Evolutionary conservation across 2,888 invertebrate genomes (phyloP).

Genomic region (Notodonta ziczac): DNA sequence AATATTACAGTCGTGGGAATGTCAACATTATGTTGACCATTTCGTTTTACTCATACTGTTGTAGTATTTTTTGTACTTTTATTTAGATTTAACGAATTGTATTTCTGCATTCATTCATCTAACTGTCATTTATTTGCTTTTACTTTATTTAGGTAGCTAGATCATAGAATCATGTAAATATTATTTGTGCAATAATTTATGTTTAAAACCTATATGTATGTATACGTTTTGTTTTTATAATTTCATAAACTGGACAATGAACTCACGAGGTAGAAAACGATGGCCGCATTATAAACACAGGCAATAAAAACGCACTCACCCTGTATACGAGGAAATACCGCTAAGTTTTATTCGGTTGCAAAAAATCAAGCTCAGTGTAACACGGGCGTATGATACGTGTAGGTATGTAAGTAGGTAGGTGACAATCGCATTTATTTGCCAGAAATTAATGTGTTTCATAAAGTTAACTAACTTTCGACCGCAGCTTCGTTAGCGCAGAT

Average conservation of each 20-base stretch:
- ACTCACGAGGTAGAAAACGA: background rate
- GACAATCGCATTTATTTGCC: background rate
- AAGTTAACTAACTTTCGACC: too few relatives aligned
- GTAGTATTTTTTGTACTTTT: background rate
- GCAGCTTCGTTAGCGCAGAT: too few relatives aligned
- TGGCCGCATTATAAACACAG: background rate
- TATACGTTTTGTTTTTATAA: too few relatives aligned
- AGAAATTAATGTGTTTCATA: too few relatives aligned
- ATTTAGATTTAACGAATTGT: background rate
- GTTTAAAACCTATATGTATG: too few relatives aligned
- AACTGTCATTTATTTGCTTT: too few relatives aligned
- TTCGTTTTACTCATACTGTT: background rate
- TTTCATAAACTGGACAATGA: background rate
- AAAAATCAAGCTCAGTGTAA: slow-evolving; percentile 49
- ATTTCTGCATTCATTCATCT: too few relatives aligned
- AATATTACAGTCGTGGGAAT: slow-evolving; percentile 20
- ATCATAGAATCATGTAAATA: too few relatives aligned
- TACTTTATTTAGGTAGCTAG: too few relatives aligned
- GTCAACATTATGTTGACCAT: slow-evolving; percentile 9
- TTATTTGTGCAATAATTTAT: too few relatives aligned
- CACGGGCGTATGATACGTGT: slow-evolving; percentile 36
- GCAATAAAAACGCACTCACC: slow-evolving; percentile 17
- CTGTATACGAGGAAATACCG: slow-evolving; percentile 47
- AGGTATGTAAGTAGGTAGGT: slow-evolving; percentile 37
- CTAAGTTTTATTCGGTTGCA: slow-evolving; percentile 42